phyloP scores from a whole-genome alignment of 2,797 vertebrate genomes.

The Typhlichthys subterraneus region DNA sequence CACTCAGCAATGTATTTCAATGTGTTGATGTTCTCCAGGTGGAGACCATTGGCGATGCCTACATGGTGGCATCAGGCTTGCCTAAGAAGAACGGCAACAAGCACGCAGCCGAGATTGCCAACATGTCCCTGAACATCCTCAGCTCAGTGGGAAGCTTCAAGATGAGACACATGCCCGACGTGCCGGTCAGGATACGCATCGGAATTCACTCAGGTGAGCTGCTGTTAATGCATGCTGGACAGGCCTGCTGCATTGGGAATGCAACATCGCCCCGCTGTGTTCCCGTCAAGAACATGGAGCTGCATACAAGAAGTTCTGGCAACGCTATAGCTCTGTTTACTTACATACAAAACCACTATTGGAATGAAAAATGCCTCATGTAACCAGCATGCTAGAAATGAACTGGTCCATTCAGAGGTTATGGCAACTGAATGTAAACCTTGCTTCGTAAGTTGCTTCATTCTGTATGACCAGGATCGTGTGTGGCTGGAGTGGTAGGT shows the following conservation, averaged over 20 bases:
- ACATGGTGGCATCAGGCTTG: conserved; percentile 86
- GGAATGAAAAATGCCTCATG: too few relatives aligned
- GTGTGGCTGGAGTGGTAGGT: conserved; percentile 85
- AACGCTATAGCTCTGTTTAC: background rate
- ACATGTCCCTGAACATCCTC: conserved; percentile 89
- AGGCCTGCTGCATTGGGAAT: too few relatives aligned
- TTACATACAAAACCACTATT: background rate
- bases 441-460: background rate
- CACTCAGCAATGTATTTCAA: too few relatives aligned
- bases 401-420: too few relatives aligned
- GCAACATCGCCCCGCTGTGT: too few relatives aligned
- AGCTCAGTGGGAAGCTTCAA: conserved; percentile 84
- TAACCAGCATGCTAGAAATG: too few relatives aligned
- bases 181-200: conserved; percentile 85
- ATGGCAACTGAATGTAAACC: too few relatives aligned
- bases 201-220: conserved; percentile 84
- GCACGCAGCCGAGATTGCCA: conserved; percentile 84
- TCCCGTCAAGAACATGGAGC: too few relatives aligned
- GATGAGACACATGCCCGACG: conserved; percentile 87
- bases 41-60: conserved; percentile 86
- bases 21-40: conserved; percentile 65
- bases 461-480: conserved; percentile 68
- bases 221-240: background rate
- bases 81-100: conserved; percentile 85
- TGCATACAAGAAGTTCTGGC: background rate